These are phyloP conservation scores for Hyles euphorbiae DNA, from an alignment of 1,140 invertebrate genomes.

Conservation along the genomic window DNA sequence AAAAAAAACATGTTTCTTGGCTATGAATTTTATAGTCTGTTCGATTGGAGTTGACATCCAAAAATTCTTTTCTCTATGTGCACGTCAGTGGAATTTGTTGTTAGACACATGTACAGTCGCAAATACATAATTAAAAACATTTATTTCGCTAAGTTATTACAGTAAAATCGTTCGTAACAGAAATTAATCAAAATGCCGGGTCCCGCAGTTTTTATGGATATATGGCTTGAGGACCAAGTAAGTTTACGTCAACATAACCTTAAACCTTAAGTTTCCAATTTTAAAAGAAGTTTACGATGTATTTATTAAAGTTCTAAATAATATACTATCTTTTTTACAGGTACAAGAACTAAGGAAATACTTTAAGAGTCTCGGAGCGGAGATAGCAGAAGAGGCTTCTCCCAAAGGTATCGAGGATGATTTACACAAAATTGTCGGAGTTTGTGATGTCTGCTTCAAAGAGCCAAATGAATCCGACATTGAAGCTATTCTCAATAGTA, in stretches of 20 bases:
- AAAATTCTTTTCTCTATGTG: too few species aligned
- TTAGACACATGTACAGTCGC: too few species aligned
- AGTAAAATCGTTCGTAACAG: neutral
- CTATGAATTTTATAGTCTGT: too few species aligned
- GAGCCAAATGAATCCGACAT: slow-evolving; percentile 88
- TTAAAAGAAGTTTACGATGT: neutral
- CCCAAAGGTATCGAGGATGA: slow-evolving; percentile 94
- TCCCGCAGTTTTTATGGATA: slow-evolving; percentile 88
- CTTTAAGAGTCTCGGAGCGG: slow-evolving; percentile 93
- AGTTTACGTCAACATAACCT: slow-evolving; percentile 58
- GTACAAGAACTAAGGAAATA: slow-evolving; percentile 91
- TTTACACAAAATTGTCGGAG: slow-evolving; percentile 95
- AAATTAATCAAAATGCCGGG: slow-evolving; percentile 78
- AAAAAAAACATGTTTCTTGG: too few species aligned
- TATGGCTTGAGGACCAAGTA: slow-evolving; percentile 87
- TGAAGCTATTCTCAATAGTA: slow-evolving; percentile 90
- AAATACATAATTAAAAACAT: too few species aligned
- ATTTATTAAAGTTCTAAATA: neutral
- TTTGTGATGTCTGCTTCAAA: slow-evolving; percentile 94
- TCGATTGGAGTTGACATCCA: too few species aligned
- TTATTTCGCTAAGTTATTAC: too few species aligned
- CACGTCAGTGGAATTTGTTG: too few species aligned
- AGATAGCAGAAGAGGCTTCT: slow-evolving; percentile 93
- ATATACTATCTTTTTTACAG: slow-evolving; percentile 73
- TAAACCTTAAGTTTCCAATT: neutral